Base-by-base conservation (phyloP, 2,113 vertebrate species). In the cat (Felis catus) region DNA sequence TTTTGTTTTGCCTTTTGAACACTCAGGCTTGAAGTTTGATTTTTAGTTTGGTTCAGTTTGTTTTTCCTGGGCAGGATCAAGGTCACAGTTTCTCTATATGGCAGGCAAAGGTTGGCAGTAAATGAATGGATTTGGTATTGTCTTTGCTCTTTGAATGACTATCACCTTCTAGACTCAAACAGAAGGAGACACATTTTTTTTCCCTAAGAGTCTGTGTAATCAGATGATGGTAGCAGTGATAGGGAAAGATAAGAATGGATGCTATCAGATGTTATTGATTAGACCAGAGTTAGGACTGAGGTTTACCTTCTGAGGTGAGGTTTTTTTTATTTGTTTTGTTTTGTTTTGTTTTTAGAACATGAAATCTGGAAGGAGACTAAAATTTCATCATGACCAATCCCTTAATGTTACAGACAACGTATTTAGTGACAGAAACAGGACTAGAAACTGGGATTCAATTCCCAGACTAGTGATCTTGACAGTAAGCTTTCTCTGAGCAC, bases 31-130 rank as follows among this genome's bases (percentile, higher is more conserved):
- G 53, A 93, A 83, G 73, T 83, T 76, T 82, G 78, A 61, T 61
- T 94, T 96, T 96, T 78, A 74, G 23, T 74, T 79, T 61, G 58
- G 15, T 55, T 89, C 45, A n/a, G 39, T 78, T 79, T 95, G 9
- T 70, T 74, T 73, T 53, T 94, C 31, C 82, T 63, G n/a, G 45
- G 45, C 63, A 93, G 15, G 48, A 79, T 93, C 78, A 89, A 89
- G 45, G 21, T 73, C 58, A 81, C 27, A 31, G 4, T 82, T 82
- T 86, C 84, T 95, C 41, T 78, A 12, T 58, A 7, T 55, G 61
- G 74, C 73, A 61, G 82, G 29, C 14, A 63, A 45, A 61, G 25
- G 16, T 45, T 96, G 81, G 53, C 45, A 93, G 11, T 78, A 31
- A 91, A 45, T 85, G 89, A 89, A 53, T 89, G n/a, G 31, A 78